Percentiles rank a stretch among this genome's conserved stretches.
These are phyloP conservation scores for Noctua janthe DNA, from an alignment of 2,888 invertebrate species.

Conservation along the genomic window DNA sequence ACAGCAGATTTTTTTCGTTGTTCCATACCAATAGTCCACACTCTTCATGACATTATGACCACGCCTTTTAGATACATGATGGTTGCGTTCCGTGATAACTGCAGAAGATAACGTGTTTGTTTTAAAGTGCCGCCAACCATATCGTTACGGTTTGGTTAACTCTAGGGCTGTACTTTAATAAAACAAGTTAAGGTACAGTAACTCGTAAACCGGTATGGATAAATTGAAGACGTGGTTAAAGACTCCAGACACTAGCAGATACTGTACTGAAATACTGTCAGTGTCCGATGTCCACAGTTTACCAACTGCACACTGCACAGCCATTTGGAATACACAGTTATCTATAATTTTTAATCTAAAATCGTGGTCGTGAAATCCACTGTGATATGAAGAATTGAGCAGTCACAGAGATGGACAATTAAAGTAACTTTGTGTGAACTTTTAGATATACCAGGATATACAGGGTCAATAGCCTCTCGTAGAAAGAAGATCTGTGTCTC, in stretches of 20 bases:
- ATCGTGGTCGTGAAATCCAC: not conserved
- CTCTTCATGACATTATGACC: not conserved
- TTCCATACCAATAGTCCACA: not conserved
- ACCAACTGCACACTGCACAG: too few relatives aligned
- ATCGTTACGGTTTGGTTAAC: constrained; percentile 24
- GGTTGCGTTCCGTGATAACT: constrained; percentile 28
- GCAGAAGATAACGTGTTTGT: constrained; percentile 41
- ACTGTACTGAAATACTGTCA: too few relatives aligned
- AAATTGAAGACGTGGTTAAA: not conserved
- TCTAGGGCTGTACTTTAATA: constrained; percentile 3
- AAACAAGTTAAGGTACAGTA: not conserved
- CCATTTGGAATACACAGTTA: too few relatives aligned
- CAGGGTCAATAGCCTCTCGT: not conserved
- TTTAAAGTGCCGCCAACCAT: constrained; percentile 35
- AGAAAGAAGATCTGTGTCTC: not conserved
- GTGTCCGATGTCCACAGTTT: too few relatives aligned
- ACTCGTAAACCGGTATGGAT: not conserved
- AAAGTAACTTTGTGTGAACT: not conserved
- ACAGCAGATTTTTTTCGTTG: not conserved
- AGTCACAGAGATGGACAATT: not conserved
- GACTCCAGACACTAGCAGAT: too few relatives aligned
- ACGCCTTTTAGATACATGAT: not conserved
- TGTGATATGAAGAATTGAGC: not conserved
- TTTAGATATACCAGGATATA: not conserved
- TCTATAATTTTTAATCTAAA: too few relatives aligned